phyloP scores from a whole-genome alignment of 2,888 invertebrate genomes.

The Habrosyne pyritoides region DNA sequence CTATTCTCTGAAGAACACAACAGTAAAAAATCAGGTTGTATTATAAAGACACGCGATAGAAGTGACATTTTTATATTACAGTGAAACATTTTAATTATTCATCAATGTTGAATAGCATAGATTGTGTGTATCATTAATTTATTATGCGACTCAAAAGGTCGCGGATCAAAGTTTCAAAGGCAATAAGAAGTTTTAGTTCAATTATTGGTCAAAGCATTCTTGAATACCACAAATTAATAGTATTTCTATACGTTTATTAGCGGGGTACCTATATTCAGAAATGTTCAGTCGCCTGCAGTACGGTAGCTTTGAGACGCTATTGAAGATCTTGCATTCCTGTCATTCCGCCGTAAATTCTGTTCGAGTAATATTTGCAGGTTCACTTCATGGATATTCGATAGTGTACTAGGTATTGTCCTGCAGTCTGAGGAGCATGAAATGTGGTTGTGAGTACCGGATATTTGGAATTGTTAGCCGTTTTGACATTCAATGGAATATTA shows the following conservation, averaged over 20 bases:
- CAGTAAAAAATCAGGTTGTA: too few species aligned
- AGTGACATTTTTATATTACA: too few species aligned
- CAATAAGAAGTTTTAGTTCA: too few species aligned
- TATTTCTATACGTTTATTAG: neutral
- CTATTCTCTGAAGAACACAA: too few species aligned
- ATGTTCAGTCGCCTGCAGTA: neutral
- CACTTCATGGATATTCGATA: neutral
- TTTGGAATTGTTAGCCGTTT: neutral
- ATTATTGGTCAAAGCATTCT: neutral
- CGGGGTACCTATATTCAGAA: neutral
- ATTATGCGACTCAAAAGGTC: too few species aligned
- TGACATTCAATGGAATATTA: neutral
- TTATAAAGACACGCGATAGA: too few species aligned
- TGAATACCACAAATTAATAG: neutral
- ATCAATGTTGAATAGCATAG: too few species aligned
- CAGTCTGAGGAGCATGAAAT: neutral
- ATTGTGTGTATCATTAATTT: too few species aligned
- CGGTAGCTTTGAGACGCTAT: neutral
- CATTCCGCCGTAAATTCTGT: neutral
- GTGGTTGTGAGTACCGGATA: neutral
- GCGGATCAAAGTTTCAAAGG: too few species aligned
- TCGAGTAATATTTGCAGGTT: constrained; percentile 2
- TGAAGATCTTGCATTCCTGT: constrained; percentile 3
- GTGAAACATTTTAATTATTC: too few species aligned
- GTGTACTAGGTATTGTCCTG: neutral